A percentile compares a stretch with the other conserved stretches of the same genome.
These are phyloP conservation scores for Dryobates pubescens DNA, from an alignment of 2,797 vertebrate genomes.

Conservation along the genomic window DNA sequence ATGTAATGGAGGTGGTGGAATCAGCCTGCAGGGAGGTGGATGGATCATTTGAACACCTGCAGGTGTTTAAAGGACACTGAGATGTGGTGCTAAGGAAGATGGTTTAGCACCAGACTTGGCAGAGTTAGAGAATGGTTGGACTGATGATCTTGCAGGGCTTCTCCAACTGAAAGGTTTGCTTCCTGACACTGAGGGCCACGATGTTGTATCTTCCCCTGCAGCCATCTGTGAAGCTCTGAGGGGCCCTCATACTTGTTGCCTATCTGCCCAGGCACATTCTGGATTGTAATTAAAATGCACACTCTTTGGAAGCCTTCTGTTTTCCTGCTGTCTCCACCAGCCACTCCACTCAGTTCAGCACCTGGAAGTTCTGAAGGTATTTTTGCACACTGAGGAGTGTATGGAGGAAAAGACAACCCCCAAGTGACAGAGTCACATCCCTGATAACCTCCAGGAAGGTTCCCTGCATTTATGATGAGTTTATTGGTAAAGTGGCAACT, in stretches of 20 bases:
- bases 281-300: no score
- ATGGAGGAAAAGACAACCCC: not conserved
- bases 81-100: no score
- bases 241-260: not conserved
- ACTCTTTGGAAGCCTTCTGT: no score
- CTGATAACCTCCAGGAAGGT: accelerated
- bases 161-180: no score
- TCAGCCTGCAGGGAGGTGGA: no score
- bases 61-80: no score
- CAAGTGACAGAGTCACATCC: not conserved
- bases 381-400: not conserved
- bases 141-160: no score
- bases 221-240: not conserved
- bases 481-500: not conserved
- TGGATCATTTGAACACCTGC: no score
- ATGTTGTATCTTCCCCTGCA: not conserved
- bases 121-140: no score
- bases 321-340: not conserved
- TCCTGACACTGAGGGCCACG: not conserved
- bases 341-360: not conserved
- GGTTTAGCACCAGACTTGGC: no score
- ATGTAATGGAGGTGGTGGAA: not conserved
- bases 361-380: not conserved
- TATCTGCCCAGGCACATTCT: no score
- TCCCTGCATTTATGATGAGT: not conserved